Evolutionary conservation across 1,140 invertebrate genomes (phyloP), one percentile per base, ranked within the genome.

Genomic region (Muscidifurax raptorellus): DNA sequence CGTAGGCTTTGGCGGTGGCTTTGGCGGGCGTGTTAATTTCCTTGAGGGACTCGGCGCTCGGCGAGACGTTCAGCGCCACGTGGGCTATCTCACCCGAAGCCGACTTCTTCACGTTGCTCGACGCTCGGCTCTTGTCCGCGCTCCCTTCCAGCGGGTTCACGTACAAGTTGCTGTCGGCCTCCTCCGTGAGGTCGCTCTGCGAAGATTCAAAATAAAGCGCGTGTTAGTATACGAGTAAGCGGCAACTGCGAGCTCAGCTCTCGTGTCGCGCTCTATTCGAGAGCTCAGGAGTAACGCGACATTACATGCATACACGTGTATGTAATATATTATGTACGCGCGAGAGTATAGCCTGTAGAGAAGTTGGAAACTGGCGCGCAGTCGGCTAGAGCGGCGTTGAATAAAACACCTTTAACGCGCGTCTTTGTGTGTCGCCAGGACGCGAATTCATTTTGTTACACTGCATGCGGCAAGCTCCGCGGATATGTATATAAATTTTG

Each of bases 81-180:
- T 96, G 92, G 22, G 94, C 94, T 72, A 96, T 95, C 87, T 97
- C 96, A 40, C 96, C 96, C 12, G 96, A 96, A n/a, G 96, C 95
- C 84, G 96, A 96, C 93, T 96, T 96, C 90, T 96, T 96, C 84
- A 96, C 96, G 69, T 92, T 89, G 27, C 32, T 88, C 82, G 85
- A 87, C 84, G 59, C 64, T 66, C 87, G 52, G 82, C 89, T 88
- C 86, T 91, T 90, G 86, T 92, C 90, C n/a, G 79, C 85, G 28
- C 92, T 92, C 90, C 95, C 95, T 88, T 97, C 97, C 91, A 98
- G 91, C 13, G 98, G 97, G 93, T 98, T 98, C 89, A 98, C 96
- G 93, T 98, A 99, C 86, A 98, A 94, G 94, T 98, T 98, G 91
- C 96, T 96, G 86, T 95, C 95, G 64, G 93, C 87, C 66, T 96